Conservation (phyloP, 2,113 vertebrate genomes). For the Copsychus sechellarum region DNA sequence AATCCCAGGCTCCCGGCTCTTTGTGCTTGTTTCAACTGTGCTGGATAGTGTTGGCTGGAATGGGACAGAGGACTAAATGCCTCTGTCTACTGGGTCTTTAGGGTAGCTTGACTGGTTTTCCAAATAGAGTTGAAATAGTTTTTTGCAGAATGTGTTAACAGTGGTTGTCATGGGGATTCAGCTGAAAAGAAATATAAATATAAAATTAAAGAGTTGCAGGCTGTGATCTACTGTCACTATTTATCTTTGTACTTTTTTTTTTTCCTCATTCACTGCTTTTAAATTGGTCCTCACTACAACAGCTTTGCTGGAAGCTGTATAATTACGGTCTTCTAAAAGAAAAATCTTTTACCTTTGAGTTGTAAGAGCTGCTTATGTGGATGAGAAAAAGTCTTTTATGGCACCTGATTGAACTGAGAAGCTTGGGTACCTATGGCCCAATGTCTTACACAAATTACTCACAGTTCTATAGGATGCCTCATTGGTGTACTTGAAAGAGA, state of each 20-base stretch:
- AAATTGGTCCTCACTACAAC: neutral
- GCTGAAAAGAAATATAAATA: slow-evolving; percentile 38
- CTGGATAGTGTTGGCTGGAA: neutral
- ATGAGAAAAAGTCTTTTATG: neutral
- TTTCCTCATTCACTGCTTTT: neutral
- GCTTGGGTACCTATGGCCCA: neutral
- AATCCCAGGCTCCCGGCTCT: neutral
- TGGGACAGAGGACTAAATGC: neutral
- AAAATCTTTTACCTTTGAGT: neutral
- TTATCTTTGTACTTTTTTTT: neutral
- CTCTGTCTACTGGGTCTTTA: neutral
- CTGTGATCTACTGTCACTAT: slow-evolving; percentile 33
- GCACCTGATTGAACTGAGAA: neutral
- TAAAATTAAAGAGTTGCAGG: slow-evolving; percentile 22
- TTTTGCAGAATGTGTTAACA: neutral
- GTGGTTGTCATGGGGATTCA: slow-evolving; percentile 51
- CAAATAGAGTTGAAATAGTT: neutral
- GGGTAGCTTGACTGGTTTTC: neutral
- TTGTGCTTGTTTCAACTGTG: accelerated
- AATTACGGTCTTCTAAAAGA: neutral
- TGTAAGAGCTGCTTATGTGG: neutral
- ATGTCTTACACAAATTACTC: neutral
- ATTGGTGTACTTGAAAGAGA: neutral
- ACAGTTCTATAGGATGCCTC: neutral
- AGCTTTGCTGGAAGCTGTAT: neutral